Evolutionary conservation across 2,888 invertebrate genomes (phyloP), one percentile per base, ranked within the genome.

Genomic region (Pristionchus fissidentatus): DNA sequence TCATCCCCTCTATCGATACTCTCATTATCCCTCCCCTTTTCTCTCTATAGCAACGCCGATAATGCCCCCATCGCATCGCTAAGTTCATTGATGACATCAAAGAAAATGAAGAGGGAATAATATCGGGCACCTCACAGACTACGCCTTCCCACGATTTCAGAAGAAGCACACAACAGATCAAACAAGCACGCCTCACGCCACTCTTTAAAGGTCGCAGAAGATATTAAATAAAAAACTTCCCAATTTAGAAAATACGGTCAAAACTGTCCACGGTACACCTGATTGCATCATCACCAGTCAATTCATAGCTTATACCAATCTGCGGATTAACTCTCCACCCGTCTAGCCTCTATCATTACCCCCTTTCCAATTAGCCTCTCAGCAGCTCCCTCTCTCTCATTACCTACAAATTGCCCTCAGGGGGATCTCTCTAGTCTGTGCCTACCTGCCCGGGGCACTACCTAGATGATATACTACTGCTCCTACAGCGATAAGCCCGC

Each of bases 381-480:
- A 13, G 13, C 52, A 15, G 15, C 19, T 46, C n/a, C 35, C 49
- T 19, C 52, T 77, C 49, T 52, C 77, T 52, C 52, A 77, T 52
- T 77, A 49, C 52, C 52, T 77, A 77, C 77, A 55, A 77, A 77
- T 49, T 77, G 77, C 77, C 52, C 22, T 52, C 15, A 35, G 35
- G 35, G 7, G n/a, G 8, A 29, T 22, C 52, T 49, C 49, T 46
- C 52, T 49, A 46, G 22, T 19, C 52, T 52, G 15, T 13, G 52
- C 52, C 52, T 52, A 15, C 15, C 52, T 32, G 49, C 52, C 77
- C 10, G 13, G 10, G 43, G 70, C 70, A 32, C 70, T 70, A n/a
- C n/a, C n/a, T n/a, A n/a, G n/a, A n/a, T n/a, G n/a, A 60, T 60
- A 60, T 32, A 8, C 32, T 32, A 60, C 8, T 60, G n/a, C 32